A percentile compares a stretch with the other conserved stretches of the same genome.
phyloP scores from a whole-genome alignment of 2,888 invertebrate species.

The Ormyrus rosae region DNA sequence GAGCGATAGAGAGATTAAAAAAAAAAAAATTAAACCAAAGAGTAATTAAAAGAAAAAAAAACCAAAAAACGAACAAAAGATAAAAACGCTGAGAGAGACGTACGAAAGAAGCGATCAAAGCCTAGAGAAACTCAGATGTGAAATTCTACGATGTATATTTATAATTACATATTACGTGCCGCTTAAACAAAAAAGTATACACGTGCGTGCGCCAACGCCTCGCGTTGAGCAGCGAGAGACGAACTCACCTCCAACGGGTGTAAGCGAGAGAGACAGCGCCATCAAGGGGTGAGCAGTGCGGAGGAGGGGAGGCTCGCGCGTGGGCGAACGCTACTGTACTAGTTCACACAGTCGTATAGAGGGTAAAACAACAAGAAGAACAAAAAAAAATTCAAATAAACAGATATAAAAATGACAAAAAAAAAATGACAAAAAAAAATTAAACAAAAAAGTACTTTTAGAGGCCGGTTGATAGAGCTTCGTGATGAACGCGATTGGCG shows the following conservation, averaged over 20 bases:
- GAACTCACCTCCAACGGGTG: background rate
- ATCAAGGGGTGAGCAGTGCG: background rate
- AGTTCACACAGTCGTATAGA: constrained; percentile 56
- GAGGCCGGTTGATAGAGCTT: constrained; percentile 61
- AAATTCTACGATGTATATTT: constrained; percentile 57
- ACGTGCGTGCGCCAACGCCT: constrained; percentile 31
- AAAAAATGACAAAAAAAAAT: constrained; percentile 53
- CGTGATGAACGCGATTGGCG: constrained; percentile 49
- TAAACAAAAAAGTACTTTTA: constrained; percentile 60
- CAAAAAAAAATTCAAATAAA: constrained; percentile 36
- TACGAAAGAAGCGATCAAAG: constrained; percentile 27
- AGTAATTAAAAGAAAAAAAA: constrained; percentile 33
- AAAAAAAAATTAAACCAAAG: constrained; percentile 29
- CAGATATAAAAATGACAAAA: constrained; percentile 22
- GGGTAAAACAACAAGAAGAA: constrained; percentile 52
- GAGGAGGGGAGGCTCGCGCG: background rate
- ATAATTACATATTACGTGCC: constrained; percentile 55
- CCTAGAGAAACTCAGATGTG: constrained; percentile 35
- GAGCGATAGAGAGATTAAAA: constrained; percentile 15
- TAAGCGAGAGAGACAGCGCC: background rate
- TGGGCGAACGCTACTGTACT: constrained; percentile 52
- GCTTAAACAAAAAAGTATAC: constrained; percentile 42
- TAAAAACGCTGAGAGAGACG: constrained; percentile 4
- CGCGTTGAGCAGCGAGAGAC: too few species aligned
- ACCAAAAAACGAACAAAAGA: constrained; percentile 5